A percentile compares a stretch with the other conserved stretches of the same genome.
Evolutionary conservation across 2,888 invertebrate species (phyloP).

Genomic region (Aleiodes alternator): DNA sequence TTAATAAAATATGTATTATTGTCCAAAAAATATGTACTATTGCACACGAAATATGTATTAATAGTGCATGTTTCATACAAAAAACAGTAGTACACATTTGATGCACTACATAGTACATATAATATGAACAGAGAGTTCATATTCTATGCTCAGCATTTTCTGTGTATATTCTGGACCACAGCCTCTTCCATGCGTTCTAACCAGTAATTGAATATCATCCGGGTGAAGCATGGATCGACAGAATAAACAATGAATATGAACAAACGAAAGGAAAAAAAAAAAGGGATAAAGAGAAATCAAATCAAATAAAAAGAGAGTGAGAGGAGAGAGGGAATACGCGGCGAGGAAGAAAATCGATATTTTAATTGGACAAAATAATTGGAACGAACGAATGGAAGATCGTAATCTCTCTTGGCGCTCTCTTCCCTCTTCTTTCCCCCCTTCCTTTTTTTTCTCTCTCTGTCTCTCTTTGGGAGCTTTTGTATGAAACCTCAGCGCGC

Average conservation of each 20-base stretch:
- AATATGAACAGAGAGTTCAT: too few species aligned
- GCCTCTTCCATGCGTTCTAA: slow-evolving; percentile 32
- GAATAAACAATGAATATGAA: slow-evolving; percentile 33
- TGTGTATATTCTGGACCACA: too few species aligned
- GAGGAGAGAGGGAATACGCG: slow-evolving; percentile 66
- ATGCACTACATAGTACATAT: too few species aligned
- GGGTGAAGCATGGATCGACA: slow-evolving; percentile 46
- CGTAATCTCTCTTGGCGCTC: slow-evolving; percentile 66
- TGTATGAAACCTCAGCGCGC: slow-evolving; percentile 12
- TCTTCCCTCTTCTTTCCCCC: slow-evolving; percentile 64
- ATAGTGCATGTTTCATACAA: too few species aligned
- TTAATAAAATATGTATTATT: too few species aligned
- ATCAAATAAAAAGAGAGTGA: slow-evolving; percentile 62
- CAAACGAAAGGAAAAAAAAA: slow-evolving; percentile 30
- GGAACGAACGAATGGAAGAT: slow-evolving; percentile 75
- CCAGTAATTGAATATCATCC: slow-evolving; percentile 72
- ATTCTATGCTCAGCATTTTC: too few species aligned
- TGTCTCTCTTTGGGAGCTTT: slow-evolving; percentile 21
- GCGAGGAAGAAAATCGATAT: slow-evolving; percentile 75
- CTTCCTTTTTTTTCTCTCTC: slow-evolving; percentile 61
- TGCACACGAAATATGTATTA: too few species aligned
- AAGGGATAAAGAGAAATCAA: slow-evolving; percentile 24
- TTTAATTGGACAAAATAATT: slow-evolving; percentile 76
- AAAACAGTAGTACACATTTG: too few species aligned
- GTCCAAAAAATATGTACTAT: too few species aligned